Evolutionary conservation across 1,140 invertebrate genomes (phyloP).

Genomic region (Zophobas morio): DNA sequence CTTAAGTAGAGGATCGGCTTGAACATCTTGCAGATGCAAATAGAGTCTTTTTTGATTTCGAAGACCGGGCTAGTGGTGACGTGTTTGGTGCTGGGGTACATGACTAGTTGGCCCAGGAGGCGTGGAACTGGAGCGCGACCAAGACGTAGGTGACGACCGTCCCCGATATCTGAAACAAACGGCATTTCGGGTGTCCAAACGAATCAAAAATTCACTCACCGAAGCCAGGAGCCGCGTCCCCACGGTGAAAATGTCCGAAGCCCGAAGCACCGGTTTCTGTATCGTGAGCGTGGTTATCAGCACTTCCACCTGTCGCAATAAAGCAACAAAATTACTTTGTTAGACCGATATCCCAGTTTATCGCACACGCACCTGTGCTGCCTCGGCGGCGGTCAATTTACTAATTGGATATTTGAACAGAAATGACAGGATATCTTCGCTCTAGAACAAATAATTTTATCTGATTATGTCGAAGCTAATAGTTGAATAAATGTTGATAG

Average conservation of each 20-base stretch:
- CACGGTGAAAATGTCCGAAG: slow-evolving; percentile 60
- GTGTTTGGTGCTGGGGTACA: slow-evolving; percentile 41
- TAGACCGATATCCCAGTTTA: too few relatives aligned
- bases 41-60: slow-evolving; percentile 43
- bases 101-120: slow-evolving; percentile 56
- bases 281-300: slow-evolving; percentile 56
- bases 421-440: slow-evolving; percentile 54
- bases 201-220: slow-evolving; percentile 51
- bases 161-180: slow-evolving; percentile 59
- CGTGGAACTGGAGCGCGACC: slow-evolving; percentile 61
- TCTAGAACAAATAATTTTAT: slow-evolving; percentile 55
- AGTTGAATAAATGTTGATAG: slow-evolving; percentile 32
- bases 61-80: slow-evolving; percentile 19
- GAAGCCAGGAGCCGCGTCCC: slow-evolving; percentile 60
- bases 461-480: slow-evolving; percentile 33
- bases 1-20: slow-evolving; percentile 49
- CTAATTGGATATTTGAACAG: slow-evolving; percentile 57
- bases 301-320: slow-evolving; percentile 56
- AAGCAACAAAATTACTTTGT: too few relatives aligned
- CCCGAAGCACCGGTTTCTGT: slow-evolving; percentile 58
- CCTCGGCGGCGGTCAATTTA: slow-evolving; percentile 52
- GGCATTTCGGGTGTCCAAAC: not conserved
- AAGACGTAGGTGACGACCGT: slow-evolving; percentile 62
- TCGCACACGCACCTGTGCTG: slow-evolving; percentile 47
- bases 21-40: slow-evolving; percentile 58